Conservation (phyloP, 2,113 vertebrate genomes). For the Tricholaema leucomelas region DNA sequence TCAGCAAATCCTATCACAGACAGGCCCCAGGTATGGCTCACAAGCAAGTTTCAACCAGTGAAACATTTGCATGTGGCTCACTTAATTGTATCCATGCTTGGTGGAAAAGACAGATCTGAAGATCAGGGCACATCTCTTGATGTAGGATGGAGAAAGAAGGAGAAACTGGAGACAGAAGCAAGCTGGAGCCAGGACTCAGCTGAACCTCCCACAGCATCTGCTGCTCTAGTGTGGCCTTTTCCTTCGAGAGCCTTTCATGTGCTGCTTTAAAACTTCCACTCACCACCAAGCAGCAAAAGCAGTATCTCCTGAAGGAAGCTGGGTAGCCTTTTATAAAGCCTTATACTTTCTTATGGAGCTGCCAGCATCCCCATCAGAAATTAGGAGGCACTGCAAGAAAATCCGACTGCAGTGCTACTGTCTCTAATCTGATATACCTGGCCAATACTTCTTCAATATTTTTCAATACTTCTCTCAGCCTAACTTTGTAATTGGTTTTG, state of each 20-base stretch:
- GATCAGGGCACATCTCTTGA: not conserved
- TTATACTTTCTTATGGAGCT: not conserved
- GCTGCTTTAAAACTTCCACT: not conserved
- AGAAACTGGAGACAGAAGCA: not conserved
- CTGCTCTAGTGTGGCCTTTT: not conserved
- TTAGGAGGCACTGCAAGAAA: not conserved
- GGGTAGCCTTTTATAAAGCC: not conserved
- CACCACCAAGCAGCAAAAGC: not conserved
- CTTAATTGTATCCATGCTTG: not conserved
- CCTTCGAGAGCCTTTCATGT: not conserved
- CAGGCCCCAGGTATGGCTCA: not conserved
- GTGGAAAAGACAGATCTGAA: not conserved
- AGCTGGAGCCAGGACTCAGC: not conserved
- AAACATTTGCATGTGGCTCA: not conserved
- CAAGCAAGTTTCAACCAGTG: not conserved
- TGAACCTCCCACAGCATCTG: not conserved
- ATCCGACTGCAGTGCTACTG: not conserved
- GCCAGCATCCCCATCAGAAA: not conserved
- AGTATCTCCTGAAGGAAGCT: not conserved
- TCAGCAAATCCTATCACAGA: not conserved
- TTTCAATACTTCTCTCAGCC: not conserved
- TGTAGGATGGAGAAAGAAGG: not conserved
- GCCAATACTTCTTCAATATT: no score
- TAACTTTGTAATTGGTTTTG: not conserved
- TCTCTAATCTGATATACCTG: not conserved